Base-by-base conservation (phyloP, 2,888 invertebrate species). In the Lasius fuliginosus region DNA sequence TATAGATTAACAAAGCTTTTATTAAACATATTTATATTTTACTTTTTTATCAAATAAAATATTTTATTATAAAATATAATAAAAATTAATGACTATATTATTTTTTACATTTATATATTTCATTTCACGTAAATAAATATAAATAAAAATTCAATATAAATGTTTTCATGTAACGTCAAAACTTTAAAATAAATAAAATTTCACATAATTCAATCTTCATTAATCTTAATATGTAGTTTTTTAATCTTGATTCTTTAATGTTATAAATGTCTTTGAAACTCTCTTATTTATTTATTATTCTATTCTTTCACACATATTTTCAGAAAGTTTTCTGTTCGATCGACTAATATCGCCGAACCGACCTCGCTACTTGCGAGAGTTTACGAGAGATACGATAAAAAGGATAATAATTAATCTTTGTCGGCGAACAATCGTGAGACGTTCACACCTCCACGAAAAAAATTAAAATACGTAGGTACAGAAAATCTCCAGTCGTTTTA, bases 401-500 rank as follows among this genome's bases (percentile, higher is more conserved):
- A 46, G 12, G 33, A 60, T 18, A 30, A 79, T 71, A 60, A 69
- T 36, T 42, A 18, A 71, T 60, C 53, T 58, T 33, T 42, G 8
- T 33, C 18, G 12, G 42, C 18, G 23, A 46, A 60, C 58, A 79
- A 33, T 33, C 60, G 71, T 46, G 36, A 49, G 60, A 46, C 42
- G 60, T 79, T 71, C 23, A 46, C 9, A 60, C 30, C 18, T 36
- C 40, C 30, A 40, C 40, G 53, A 75, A 53, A 82, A 5, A 36
- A 36, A 36, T 36, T 64, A 75, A 64, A 81, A 64, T 36, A 36
- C 36, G 3, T 33, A 42, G 64, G 42, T 23, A 33, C 11, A 18
- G 65, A 75, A 15, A 56, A n/a, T 42, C 36, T 27, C 60, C 60
- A 83, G 75, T 82, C 87, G 62, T 86, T 3, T 36, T 87, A 62